These are phyloP conservation scores for Drosophila colorata DNA, from an alignment of 2,888 invertebrate genomes.

Conservation along the genomic window DNA sequence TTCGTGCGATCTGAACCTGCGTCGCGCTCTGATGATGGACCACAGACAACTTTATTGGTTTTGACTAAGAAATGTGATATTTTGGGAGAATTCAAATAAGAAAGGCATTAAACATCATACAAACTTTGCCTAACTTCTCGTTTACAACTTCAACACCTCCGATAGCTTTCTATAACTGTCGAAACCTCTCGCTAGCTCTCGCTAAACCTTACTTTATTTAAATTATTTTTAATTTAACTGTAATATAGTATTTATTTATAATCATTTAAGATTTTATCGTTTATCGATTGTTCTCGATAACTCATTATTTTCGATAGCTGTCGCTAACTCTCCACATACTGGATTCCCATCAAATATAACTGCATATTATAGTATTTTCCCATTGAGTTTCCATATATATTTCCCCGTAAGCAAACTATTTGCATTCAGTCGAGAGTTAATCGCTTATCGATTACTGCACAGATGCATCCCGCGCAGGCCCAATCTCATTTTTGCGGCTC, in stretches of 20 bases:
- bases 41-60: background rate
- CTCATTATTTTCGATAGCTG: background rate
- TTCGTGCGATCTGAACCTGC: conserved; percentile 30
- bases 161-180: background rate
- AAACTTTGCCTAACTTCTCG: background rate
- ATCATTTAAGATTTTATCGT: background rate
- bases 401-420: background rate
- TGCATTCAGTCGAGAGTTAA: background rate
- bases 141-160: background rate
- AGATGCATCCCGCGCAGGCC: conserved; percentile 5
- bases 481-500: background rate
- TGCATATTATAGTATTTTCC: background rate
- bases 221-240: too few relatives aligned
- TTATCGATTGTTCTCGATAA: background rate
- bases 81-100: background rate
- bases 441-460: conserved; percentile 5
- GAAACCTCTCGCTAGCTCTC: background rate
- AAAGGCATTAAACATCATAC: background rate
- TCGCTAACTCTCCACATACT: background rate
- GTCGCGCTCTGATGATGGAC: background rate
- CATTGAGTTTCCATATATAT: background rate
- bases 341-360: background rate
- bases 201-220: too few relatives aligned
- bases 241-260: background rate
- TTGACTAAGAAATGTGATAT: too few relatives aligned